Conservation (phyloP, 2,113 vertebrate genomes). For the Neotoma lepida region DNA sequence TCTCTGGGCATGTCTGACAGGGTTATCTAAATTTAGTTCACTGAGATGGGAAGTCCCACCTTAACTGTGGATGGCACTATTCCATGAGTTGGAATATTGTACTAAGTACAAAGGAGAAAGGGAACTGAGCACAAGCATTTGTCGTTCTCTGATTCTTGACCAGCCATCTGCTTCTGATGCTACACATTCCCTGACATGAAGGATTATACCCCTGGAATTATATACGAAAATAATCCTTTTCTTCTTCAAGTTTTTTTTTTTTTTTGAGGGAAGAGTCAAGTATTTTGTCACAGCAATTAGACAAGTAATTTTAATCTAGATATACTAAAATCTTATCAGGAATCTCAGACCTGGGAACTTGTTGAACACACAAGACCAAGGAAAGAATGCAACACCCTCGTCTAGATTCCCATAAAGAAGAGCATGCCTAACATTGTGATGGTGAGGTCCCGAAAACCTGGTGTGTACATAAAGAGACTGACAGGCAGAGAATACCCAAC, state of each 20-base stretch:
- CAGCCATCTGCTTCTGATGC: not conserved
- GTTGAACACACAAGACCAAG: not conserved
- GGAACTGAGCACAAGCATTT: not conserved
- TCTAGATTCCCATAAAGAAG: not conserved
- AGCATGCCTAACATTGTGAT: not conserved
- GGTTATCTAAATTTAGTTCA: not conserved
- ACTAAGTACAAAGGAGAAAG: not conserved
- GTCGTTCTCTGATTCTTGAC: not conserved
- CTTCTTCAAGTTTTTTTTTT: not conserved
- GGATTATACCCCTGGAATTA: not conserved
- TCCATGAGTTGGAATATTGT: not conserved
- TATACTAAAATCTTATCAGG: not conserved
- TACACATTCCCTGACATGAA: too few species aligned
- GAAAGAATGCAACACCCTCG: not conserved
- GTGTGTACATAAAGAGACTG: not conserved
- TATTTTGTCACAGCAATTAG: not conserved
- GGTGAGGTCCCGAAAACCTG: not conserved
- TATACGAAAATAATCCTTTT: not conserved
- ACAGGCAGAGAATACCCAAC: not conserved
- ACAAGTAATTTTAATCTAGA: not conserved
- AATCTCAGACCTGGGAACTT: not conserved
- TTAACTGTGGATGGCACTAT: not conserved
- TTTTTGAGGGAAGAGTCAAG: not conserved
- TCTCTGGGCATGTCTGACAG: not conserved
- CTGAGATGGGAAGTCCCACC: not conserved